Percentiles rank a stretch among this genome's conserved stretches.
Evolutionary conservation across 1,140 invertebrate genomes (phyloP).

Genomic region (Caenorhabditis remanei): DNA sequence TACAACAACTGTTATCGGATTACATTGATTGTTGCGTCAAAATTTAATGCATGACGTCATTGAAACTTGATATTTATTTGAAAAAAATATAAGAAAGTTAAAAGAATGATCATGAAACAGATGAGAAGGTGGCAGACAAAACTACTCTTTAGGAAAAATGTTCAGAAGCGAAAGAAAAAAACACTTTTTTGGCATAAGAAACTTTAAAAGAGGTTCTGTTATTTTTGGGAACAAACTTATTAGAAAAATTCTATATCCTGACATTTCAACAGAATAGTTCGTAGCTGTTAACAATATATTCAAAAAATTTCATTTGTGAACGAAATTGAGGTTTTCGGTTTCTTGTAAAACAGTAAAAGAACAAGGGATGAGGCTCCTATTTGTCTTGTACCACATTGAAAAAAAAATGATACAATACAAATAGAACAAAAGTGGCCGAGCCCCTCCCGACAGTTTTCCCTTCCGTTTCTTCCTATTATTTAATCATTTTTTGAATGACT

Average conservation of each 20-base stretch:
- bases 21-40: constrained; percentile 18
- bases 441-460: not conserved
- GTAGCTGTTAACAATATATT: no score
- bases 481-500: not conserved
- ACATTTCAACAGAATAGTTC: no score
- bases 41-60: constrained; percentile 35
- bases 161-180: no score
- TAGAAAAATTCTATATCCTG: no score
- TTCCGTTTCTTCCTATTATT: not conserved
- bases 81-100: no score
- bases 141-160: no score
- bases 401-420: constrained; percentile 43
- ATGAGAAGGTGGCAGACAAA: no score
- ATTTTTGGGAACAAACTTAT: no score
- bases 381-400: constrained; percentile 55
- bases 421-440: constrained; percentile 26
- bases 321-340: not conserved
- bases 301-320: no score
- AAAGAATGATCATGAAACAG: no score
- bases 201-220: no score
- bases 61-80: constrained; percentile 1
- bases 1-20: constrained; percentile 16
- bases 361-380: constrained; percentile 45
- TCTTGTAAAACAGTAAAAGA: constrained; percentile 21
- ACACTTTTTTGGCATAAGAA: no score